A percentile compares a stretch with the other conserved stretches of the same genome.
These are phyloP conservation scores for Peromyscus nudipes DNA, from an alignment of 2,797 vertebrate species.

Conservation along the genomic window DNA sequence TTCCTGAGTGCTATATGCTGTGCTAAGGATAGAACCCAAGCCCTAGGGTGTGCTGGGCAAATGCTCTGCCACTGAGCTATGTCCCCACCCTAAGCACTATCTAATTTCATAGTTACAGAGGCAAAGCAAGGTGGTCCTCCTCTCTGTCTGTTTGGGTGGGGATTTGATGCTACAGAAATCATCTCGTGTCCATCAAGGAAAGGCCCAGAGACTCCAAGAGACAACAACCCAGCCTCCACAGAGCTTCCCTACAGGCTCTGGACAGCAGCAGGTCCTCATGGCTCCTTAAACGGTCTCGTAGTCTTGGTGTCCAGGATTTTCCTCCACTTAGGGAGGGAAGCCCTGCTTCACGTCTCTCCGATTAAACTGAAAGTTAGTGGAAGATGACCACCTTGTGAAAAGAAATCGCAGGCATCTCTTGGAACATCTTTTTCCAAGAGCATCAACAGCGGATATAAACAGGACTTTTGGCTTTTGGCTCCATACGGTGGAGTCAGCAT, in stretches of 20 bases:
- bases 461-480: neutral
- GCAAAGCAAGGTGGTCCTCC: neutral
- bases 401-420: neutral
- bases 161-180: neutral
- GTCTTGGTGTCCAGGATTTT: neutral
- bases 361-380: neutral
- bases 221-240: neutral
- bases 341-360: neutral
- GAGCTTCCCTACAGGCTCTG: neutral
- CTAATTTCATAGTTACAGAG: slow-evolving; percentile 49
- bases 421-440: neutral
- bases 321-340: neutral
- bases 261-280: neutral
- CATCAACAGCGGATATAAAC: neutral
- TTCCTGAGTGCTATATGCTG: neutral
- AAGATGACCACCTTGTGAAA: neutral
- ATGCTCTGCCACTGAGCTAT: neutral
- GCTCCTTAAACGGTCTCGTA: neutral
- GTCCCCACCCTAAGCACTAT: neutral
- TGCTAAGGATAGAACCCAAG: neutral
- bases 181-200: slow-evolving; percentile 18
- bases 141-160: neutral
- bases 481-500: neutral
- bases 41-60: neutral
- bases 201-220: neutral